phyloP scores from a whole-genome alignment of 2,113 vertebrate species.

The Thamnaconus septentrionalis region DNA sequence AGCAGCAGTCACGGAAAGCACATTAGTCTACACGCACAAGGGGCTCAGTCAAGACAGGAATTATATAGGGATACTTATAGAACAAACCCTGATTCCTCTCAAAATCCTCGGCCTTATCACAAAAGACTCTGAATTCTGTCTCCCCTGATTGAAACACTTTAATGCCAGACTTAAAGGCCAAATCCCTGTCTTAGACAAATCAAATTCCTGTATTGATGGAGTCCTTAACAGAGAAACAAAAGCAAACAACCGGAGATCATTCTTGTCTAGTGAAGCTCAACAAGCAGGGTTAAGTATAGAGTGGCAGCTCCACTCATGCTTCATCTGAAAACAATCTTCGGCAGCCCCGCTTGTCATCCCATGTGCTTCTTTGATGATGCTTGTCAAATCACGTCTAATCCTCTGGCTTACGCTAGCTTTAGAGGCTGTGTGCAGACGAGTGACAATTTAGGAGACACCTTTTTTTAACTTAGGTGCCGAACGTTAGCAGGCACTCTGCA shows the following conservation, averaged over 20 bases:
- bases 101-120: no score
- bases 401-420: background rate
- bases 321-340: background rate
- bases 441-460: no score
- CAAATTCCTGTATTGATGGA: slow-evolving; percentile 11
- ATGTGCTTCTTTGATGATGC: background rate
- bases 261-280: background rate
- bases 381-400: slow-evolving; percentile 1
- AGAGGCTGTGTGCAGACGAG: background rate
- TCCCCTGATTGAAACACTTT: no score
- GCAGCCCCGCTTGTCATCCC: background rate
- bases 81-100: no score
- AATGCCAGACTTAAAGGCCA: slow-evolving; percentile 1
- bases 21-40: no score
- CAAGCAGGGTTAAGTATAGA: slow-evolving; percentile 2
- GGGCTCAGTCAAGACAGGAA: no score
- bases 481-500: background rate
- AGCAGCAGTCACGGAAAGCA: no score
- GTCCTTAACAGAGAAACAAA: background rate
- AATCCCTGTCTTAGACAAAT: slow-evolving; percentile 2
- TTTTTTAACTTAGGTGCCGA: no score
- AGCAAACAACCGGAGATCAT: background rate
- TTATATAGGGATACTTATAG: no score
- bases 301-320: background rate
- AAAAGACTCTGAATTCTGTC: no score